Evolutionary conservation across 35 echinoderm and acorn worm species (phyloP).

Genomic region (Strongylocentrotus purpuratus): DNA sequence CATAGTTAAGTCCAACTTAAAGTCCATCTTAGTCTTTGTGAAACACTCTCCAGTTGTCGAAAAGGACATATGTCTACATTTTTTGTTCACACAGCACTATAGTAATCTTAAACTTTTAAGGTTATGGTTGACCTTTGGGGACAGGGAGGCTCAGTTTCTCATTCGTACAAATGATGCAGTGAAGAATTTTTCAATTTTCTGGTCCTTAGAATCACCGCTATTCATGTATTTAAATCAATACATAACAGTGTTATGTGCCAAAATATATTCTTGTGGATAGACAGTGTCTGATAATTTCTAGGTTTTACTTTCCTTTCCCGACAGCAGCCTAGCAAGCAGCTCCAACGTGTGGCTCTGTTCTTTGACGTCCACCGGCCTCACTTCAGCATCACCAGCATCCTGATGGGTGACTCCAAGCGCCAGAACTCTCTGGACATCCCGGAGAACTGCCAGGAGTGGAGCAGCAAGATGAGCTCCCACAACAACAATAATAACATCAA

Average conservation of each 20-base stretch:
- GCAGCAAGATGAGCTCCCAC: slow-evolving; percentile 63
- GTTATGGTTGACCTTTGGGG: too few relatives aligned
- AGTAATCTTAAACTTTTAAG: background rate
- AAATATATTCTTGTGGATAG: background rate
- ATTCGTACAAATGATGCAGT: too few relatives aligned
- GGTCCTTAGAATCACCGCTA: too few relatives aligned
- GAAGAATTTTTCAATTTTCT: too few relatives aligned
- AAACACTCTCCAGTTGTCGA: too few relatives aligned
- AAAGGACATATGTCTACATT: too few relatives aligned
- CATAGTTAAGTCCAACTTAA: too few relatives aligned
- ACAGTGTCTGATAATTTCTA: background rate
- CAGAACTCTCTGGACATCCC: slow-evolving; percentile 77
- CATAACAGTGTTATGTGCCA: background rate
- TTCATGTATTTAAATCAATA: background rate
- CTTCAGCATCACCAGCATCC: slow-evolving; percentile 84
- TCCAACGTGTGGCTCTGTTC: slow-evolving; percentile 82
- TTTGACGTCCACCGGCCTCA: slow-evolving; percentile 95
- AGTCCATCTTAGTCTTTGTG: too few relatives aligned
- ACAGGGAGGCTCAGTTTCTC: too few relatives aligned
- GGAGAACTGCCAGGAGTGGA: slow-evolving; percentile 93
- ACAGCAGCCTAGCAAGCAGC: slow-evolving; percentile 64
- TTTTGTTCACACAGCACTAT: too few relatives aligned
- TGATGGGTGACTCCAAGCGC: slow-evolving; percentile 74
- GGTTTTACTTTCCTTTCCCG: background rate
- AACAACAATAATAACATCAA: slow-evolving; percentile 52